Base-by-base conservation (phyloP, 2,888 invertebrate genomes). In the Drosophila macrospina region DNA sequence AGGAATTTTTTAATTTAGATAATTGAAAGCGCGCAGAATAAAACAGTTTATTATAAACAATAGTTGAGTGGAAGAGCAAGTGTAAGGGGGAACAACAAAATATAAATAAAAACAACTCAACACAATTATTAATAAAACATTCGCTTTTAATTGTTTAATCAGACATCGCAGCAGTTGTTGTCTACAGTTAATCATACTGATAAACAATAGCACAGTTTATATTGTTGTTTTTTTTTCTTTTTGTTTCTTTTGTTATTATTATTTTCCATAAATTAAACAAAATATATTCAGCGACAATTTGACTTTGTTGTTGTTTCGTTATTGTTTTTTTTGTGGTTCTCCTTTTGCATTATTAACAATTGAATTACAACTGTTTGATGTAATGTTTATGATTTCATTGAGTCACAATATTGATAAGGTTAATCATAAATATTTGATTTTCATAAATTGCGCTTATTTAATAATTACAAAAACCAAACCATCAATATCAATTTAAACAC, bases 1-100 rank as follows among this genome's bases (percentile, higher is more conserved):
- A 65, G 75, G 87, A 82, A 84, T 84, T 84, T 83, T 84, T 87
- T 79, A 85, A 84, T 84, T 84, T 85, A 87, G 87, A 79, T 84
- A 82, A 84, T 84, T 87, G 86, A 79, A 79, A 75, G 50, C 39
- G 34, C 69, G 48, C 71, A 51, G 60, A 67, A 75, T 57, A 57
- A 41, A 69, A 74, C 52, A 63, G 57, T 66, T 63, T 50, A 54
- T 75, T 30, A 75, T 55, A 51, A 52, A 30, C 54, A 77, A 36
- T 28, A 28, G 48, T 42, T 16, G 55, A 61, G 42, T 7, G 26
- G 32, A 20, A 34, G 20, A 20, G 20, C 20, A 20, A 20, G 3
- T 2, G 20, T 20, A 20, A 20, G 20, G 20, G 20, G 20, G 20
- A 3, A 20, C n/a, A 24, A 26, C 8, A 6, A 11, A 51, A 13